A percentile compares a stretch with the other conserved stretches of the same genome.
Evolutionary conservation across 2,113 vertebrate species (phyloP).

Genomic region (Laticauda laticaudata): DNA sequence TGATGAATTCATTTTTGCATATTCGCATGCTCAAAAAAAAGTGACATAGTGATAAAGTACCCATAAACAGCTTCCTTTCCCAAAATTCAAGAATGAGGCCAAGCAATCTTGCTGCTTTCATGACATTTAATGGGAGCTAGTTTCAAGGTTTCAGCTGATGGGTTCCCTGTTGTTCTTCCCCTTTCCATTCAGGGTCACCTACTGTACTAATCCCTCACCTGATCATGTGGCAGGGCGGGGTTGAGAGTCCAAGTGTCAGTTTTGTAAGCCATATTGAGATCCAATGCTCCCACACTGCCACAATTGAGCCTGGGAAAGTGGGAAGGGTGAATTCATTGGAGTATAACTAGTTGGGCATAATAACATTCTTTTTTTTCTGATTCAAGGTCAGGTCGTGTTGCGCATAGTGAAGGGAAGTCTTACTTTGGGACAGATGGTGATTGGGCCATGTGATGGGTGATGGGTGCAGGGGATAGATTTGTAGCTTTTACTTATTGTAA

Average conservation of each 20-base stretch:
- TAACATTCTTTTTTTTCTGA: too few relatives aligned
- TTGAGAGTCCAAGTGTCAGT: not conserved
- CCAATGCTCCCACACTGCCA: too few relatives aligned
- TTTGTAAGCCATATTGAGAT: not conserved
- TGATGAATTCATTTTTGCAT: not conserved
- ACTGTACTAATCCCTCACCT: not conserved
- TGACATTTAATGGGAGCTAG: not conserved
- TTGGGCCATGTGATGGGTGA: too few relatives aligned
- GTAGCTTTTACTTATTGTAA: too few relatives aligned
- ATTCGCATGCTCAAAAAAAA: not conserved
- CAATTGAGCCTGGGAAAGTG: too few relatives aligned
- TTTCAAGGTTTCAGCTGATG: not conserved
- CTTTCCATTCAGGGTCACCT: not conserved
- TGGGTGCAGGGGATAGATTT: too few relatives aligned
- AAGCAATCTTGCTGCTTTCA: not conserved
- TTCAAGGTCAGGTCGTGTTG: too few relatives aligned
- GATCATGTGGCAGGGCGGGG: not conserved
- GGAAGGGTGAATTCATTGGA: too few relatives aligned
- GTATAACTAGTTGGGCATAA: too few relatives aligned
- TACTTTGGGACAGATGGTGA: too few relatives aligned
- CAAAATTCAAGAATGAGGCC: not conserved
- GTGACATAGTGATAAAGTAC: not conserved
- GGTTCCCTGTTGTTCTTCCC: not conserved
- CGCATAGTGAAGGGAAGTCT: too few relatives aligned
- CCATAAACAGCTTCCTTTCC: not conserved